Evolutionary conservation across 2,113 vertebrate species (phyloP).

Genomic region (Leptosomus discolor): DNA sequence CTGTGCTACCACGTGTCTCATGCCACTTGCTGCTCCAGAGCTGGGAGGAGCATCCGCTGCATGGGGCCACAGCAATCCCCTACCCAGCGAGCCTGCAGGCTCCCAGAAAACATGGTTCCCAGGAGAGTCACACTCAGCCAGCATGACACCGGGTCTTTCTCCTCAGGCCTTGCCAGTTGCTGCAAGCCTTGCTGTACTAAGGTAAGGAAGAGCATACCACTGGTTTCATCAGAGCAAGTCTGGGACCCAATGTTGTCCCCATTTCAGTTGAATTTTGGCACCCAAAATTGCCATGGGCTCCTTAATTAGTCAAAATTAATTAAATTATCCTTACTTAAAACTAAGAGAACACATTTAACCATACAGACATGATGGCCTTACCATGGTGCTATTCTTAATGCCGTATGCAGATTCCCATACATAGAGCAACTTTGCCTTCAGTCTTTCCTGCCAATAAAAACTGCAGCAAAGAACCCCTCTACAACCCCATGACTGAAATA

Average conservation of each 20-base stretch:
- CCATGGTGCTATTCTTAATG: fast-evolving
- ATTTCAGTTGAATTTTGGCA: background rate
- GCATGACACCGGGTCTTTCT: fast-evolving
- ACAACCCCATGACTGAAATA: background rate
- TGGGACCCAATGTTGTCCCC: background rate
- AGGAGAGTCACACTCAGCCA: background rate
- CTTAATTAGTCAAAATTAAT: background rate
- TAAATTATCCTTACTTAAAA: background rate
- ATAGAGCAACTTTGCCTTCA: background rate
- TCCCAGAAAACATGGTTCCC: background rate
- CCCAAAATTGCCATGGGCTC: background rate
- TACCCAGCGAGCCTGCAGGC: fast-evolving
- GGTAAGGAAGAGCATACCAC: background rate
- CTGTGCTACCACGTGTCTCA: background rate
- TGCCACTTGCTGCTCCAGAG: background rate
- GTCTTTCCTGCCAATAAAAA: background rate
- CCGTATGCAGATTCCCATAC: background rate
- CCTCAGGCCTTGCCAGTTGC: background rate
- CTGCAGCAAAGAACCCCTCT: background rate
- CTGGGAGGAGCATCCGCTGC: background rate
- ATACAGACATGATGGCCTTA: background rate
- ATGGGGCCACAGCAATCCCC: background rate
- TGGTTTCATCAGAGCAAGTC: background rate
- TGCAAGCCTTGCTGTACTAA: background rate
- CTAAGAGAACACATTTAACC: background rate